Evolutionary conservation across 1,140 invertebrate genomes (phyloP).

Genomic region (Caenorhabditis tropicalis): DNA sequence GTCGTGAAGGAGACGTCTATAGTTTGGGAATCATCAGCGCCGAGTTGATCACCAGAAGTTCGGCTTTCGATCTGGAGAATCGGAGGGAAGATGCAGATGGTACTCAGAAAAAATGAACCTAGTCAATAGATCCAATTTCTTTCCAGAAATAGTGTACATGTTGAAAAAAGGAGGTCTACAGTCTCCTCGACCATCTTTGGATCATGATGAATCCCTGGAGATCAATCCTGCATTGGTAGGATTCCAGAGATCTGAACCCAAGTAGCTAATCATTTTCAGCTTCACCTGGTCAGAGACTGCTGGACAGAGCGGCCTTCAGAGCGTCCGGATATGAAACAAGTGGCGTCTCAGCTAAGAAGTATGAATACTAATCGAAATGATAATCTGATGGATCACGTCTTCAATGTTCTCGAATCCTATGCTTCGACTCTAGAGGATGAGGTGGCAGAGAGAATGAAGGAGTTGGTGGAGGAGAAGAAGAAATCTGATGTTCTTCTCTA

Average conservation of each 20-base stretch:
- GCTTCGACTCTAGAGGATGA: conserved; percentile 81
- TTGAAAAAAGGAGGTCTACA: conserved; percentile 53
- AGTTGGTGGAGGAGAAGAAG: conserved; percentile 91
- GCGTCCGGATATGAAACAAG: conserved; percentile 84
- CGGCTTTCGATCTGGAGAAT: conserved; percentile 47
- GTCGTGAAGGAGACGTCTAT: conserved; percentile 67
- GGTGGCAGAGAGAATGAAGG: conserved; percentile 89
- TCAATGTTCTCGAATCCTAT: conserved; percentile 86
- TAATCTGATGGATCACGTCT: conserved; percentile 86
- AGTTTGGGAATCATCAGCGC: conserved; percentile 49
- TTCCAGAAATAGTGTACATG: conserved; percentile 52
- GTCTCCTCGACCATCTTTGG: conserved; percentile 46
- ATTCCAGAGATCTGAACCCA: too few species aligned
- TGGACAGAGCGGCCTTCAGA: conserved; percentile 84
- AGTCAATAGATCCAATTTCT: not conserved
- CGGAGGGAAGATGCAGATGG: conserved; percentile 42
- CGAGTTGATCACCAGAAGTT: conserved; percentile 48
- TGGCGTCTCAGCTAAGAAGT: conserved; percentile 72
- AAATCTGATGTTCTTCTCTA: conserved; percentile 86
- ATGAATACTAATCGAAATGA: conserved; percentile 43
- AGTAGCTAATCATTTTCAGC: conserved; percentile 7
- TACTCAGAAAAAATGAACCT: not conserved
- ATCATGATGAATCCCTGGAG: conserved; percentile 48
- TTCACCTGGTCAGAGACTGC: conserved; percentile 66
- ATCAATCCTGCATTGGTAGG: conserved; percentile 49